Evolutionary conservation across 2,113 vertebrate genomes (phyloP), one percentile per base, ranked within the genome.

Genomic region (Cyanoramphus novaezelandiae): DNA sequence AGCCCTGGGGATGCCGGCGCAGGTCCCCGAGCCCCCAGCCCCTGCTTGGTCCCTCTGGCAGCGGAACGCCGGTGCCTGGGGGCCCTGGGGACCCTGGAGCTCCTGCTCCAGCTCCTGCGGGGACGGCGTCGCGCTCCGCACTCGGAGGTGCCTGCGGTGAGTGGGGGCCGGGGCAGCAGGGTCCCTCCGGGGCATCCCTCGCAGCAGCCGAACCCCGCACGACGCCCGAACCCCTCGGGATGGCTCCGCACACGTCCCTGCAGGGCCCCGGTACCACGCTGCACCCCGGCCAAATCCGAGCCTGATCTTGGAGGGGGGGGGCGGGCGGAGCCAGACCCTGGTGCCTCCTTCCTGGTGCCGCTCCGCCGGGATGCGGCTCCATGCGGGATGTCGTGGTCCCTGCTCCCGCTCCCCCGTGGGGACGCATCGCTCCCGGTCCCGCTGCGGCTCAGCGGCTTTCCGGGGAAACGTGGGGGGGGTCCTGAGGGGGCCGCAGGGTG

Each of bases 71-170:
- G 93, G 97, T 0, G 6, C 82, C 18, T 98, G 98, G 98, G 96
- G 90, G 1, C 57, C 86, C 1, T 98, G 98, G 98, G 97, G 95
- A 2, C 81, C 97, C 21, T 98, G 98, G 98, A 98, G 95, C 52
- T 64, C 89, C 55, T 98, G 98, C 50, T 98, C 98, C 88, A 98
- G 97, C 90, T 97, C 98, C 2, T 98, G 98, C 0, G 98, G 98
- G 29, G 96, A 88, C 2, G 97, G 98, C 0, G 97, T 98, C 2
- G 92, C 97, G 0, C 82, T 98, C 33, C 98, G 97, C 52, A 94
- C 87, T 28, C 96, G 98, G 37, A 62, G 90, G 23, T 98, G 98
- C 47, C 75, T 97, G 88, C 89, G 96, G 98, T 98, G 92, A 96
- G 97, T 49, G 24, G 37, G 67, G 41, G 4, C 8, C 0, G 2